phyloP scores from a whole-genome alignment of 2,888 invertebrate genomes.

The Bellardia bayeri region DNA sequence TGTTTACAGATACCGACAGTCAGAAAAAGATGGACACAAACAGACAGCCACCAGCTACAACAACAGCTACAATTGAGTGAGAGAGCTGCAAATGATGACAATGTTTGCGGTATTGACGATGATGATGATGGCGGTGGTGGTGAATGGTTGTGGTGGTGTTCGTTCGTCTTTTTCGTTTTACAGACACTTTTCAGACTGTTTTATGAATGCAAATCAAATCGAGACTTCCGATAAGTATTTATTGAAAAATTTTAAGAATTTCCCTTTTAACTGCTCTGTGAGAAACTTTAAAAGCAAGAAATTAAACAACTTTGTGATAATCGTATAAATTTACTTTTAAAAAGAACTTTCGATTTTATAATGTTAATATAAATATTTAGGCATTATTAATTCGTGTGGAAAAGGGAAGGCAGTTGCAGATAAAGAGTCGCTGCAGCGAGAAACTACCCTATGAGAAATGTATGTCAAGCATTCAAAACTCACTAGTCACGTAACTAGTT shows the following conservation, averaged over 20 bases:
- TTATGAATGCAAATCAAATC: conserved; percentile 66
- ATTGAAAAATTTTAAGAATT: conserved; percentile 52
- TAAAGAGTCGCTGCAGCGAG: too few species aligned
- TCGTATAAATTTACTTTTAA: not conserved
- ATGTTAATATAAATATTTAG: too few species aligned
- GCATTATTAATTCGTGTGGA: too few species aligned
- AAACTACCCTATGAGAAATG: too few species aligned
- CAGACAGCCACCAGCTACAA: conserved; percentile 21
- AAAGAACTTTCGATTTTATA: conserved; percentile 16
- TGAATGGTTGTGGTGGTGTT: conserved; percentile 6
- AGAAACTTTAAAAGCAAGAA: conserved; percentile 44
- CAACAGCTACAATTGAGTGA: not conserved
- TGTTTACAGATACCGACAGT: conserved; percentile 17
- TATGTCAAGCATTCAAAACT: too few species aligned
- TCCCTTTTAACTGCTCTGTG: conserved; percentile 47
- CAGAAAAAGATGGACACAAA: conserved; percentile 9
- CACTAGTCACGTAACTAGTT: too few species aligned
- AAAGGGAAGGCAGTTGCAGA: too few species aligned
- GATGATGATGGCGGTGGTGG: not conserved
- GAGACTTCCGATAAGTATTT: conserved; percentile 40
- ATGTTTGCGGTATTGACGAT: not conserved
- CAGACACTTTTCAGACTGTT: conserved; percentile 55
- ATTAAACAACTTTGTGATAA: not conserved
- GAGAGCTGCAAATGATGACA: conserved; percentile 5
- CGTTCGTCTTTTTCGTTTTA: conserved; percentile 4